Conservation (phyloP, 1,140 invertebrate species). For the Diuraphis noxia region DNA sequence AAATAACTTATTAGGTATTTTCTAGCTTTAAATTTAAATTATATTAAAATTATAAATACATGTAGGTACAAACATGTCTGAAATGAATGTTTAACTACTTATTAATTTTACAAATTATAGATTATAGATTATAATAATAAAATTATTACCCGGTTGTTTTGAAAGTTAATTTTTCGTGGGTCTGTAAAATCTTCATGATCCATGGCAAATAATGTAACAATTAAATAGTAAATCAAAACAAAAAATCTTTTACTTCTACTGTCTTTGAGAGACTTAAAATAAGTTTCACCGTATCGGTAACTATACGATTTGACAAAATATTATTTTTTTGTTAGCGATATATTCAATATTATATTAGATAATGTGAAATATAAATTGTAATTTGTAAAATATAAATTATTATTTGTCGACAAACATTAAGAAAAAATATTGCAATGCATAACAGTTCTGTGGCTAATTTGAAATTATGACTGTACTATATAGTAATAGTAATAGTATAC, state of each 20-base stretch:
- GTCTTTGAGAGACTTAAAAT: background rate
- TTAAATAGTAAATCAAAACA: background rate
- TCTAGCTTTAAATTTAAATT: background rate
- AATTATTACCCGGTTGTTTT: constrained; percentile 45
- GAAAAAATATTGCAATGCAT: too few species aligned
- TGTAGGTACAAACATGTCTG: background rate
- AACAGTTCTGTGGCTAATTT: too few species aligned
- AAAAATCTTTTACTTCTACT: background rate
- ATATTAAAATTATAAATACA: background rate
- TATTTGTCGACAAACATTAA: too few species aligned
- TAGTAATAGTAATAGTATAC: too few species aligned
- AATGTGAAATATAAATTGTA: too few species aligned
- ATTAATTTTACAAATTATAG: background rate
- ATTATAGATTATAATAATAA: background rate
- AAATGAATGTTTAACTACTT: background rate
- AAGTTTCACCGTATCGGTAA: background rate
- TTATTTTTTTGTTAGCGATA: background rate
- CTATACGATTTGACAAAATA: background rate
- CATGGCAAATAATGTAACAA: background rate
- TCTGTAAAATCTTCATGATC: background rate
- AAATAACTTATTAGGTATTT: background rate
- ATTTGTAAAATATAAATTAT: too few species aligned
- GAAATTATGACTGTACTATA: too few species aligned
- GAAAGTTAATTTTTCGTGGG: constrained; percentile 36
- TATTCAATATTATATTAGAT: background rate